Conservation (phyloP, 2,888 invertebrate species). For the Priocnemis perturbator region DNA sequence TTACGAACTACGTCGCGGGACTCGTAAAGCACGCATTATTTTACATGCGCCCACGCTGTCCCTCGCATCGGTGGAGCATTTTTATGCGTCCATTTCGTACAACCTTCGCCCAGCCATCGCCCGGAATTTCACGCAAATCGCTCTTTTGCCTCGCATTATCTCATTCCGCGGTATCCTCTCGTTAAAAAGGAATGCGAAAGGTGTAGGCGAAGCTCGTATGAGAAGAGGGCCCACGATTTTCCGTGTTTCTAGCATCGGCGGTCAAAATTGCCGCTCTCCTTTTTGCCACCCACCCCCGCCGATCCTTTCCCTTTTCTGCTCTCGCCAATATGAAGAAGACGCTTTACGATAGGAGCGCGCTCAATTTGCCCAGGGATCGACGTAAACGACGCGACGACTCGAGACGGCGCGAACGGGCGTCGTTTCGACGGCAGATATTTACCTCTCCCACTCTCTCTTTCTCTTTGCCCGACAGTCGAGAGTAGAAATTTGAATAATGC, state of each 20-base stretch:
- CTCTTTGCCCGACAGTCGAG: constrained; percentile 4
- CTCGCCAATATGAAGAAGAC: neutral
- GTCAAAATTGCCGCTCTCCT: too few relatives aligned
- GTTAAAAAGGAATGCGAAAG: too few relatives aligned
- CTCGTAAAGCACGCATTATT: too few relatives aligned
- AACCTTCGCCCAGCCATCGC: too few relatives aligned
- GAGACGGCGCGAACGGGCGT: neutral
- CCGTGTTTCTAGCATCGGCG: too few relatives aligned
- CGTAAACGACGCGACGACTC: constrained; percentile 11
- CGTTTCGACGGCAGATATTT: neutral
- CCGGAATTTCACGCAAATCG: too few relatives aligned
- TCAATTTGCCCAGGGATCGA: constrained; percentile 30
- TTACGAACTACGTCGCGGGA: neutral
- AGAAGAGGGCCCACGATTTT: too few relatives aligned
- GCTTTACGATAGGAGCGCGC: constrained; percentile 25
- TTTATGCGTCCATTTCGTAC: too few relatives aligned
- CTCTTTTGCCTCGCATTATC: too few relatives aligned
- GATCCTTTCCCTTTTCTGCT: constrained; percentile 17
- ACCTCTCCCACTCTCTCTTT: neutral
- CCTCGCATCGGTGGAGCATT: neutral
- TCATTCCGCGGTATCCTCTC: too few relatives aligned
- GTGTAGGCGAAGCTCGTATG: too few relatives aligned
- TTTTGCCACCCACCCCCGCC: neutral
- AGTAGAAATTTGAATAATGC: too few relatives aligned
- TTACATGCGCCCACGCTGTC: neutral